These are phyloP conservation scores for Emydura subglobosa DNA, from an alignment of 2,113 vertebrate genomes.

Conservation along the genomic window DNA sequence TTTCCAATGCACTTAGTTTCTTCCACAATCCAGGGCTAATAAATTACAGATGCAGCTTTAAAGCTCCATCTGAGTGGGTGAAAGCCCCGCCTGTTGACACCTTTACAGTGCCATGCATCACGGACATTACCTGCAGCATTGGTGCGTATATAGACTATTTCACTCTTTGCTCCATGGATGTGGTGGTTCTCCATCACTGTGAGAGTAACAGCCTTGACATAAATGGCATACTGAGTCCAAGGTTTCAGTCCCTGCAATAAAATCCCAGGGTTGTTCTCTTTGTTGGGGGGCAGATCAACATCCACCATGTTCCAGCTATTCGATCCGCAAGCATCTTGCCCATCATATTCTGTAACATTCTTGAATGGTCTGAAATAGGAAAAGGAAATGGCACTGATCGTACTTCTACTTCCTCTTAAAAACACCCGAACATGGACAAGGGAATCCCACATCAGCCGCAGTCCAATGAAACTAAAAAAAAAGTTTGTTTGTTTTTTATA, in stretches of 20 bases:
- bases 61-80: background rate
- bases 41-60: background rate
- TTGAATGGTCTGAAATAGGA: conserved; percentile 81
- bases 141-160: conserved; percentile 95
- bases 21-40: background rate
- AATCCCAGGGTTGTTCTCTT: conserved; percentile 88
- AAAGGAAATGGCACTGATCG: background rate
- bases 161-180: conserved; percentile 93
- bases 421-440: fast-evolving
- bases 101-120: background rate
- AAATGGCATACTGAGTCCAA: conserved; percentile 97
- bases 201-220: conserved; percentile 94
- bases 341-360: conserved; percentile 94
- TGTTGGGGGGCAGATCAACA: conserved; percentile 90
- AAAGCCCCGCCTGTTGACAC: background rate
- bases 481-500: background rate
- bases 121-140: conserved; percentile 89
- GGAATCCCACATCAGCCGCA: background rate
- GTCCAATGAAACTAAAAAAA: background rate
- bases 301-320: conserved; percentile 99
- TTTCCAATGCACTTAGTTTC: background rate
- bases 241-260: conserved; percentile 90
- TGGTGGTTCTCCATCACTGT: conserved; percentile 91
- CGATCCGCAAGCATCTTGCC: conserved; percentile 94
- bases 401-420: background rate